Evolutionary conservation across 1,140 invertebrate species (phyloP).

Genomic region (Bombus picipes): DNA sequence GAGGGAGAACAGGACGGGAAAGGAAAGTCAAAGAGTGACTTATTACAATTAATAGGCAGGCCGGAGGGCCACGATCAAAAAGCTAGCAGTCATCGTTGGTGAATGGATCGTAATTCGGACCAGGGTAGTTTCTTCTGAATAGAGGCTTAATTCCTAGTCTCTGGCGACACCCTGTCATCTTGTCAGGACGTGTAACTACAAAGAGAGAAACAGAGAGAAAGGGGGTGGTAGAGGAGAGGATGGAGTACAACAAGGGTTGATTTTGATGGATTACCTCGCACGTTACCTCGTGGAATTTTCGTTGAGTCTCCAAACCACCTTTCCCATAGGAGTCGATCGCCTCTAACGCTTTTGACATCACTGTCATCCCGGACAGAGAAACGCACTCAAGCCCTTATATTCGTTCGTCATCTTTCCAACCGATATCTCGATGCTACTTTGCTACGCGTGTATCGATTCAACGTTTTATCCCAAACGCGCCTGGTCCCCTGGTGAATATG

Average conservation of each 20-base stretch:
- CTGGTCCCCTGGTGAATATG: neutral
- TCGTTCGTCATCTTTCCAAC: neutral
- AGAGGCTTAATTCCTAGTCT: slow-evolving; percentile 75
- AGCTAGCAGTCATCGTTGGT: slow-evolving; percentile 65
- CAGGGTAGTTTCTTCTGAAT: slow-evolving; percentile 74
- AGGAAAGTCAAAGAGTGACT: slow-evolving; percentile 55
- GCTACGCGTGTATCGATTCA: neutral
- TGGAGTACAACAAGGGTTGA: slow-evolving; percentile 63
- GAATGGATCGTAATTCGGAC: slow-evolving; percentile 78
- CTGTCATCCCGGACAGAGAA: slow-evolving; percentile 56
- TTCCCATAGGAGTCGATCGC: slow-evolving; percentile 44
- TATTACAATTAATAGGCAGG: slow-evolving; percentile 77
- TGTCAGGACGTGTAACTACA: slow-evolving; percentile 32
- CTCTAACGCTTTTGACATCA: slow-evolving; percentile 1
- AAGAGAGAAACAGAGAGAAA: slow-evolving; percentile 49
- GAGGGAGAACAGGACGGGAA: neutral
- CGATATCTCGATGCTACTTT: neutral
- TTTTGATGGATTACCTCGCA: slow-evolving; percentile 72
- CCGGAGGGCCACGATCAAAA: slow-evolving; percentile 45
- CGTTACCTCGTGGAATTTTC: slow-evolving; percentile 56
- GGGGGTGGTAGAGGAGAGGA: neutral
- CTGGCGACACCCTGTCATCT: slow-evolving; percentile 61
- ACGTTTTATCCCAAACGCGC: no score
- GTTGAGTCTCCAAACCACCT: slow-evolving; percentile 28
- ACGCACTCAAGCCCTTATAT: slow-evolving; percentile 50